A percentile compares a stretch with the other conserved stretches of the same genome.
phyloP scores from a whole-genome alignment of 1,140 invertebrate species.

The Leptestheria dahalacensis region DNA sequence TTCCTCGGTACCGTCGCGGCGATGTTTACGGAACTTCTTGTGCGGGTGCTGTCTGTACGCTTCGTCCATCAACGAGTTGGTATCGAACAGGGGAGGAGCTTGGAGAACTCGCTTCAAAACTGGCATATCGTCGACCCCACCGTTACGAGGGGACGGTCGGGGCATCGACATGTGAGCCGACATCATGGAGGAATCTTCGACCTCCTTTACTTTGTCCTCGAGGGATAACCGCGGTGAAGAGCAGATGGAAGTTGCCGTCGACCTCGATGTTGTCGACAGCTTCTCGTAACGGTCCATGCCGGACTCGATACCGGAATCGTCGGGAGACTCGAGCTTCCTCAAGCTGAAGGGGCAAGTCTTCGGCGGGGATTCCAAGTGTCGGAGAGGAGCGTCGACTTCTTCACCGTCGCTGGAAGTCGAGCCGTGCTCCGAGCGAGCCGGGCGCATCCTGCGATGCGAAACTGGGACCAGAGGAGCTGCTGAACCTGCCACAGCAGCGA shows the following conservation, averaged over 20 bases:
- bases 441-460: conserved; percentile 43
- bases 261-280: conserved; percentile 36
- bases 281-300: conserved; percentile 56
- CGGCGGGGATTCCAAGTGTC: conserved; percentile 1
- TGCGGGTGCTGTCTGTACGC: conserved; percentile 88
- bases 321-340: conserved; percentile 71
- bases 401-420: conserved; percentile 52
- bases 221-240: conserved; percentile 47
- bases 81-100: conserved; percentile 74
- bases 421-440: conserved; percentile 38
- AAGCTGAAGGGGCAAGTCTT: conserved; percentile 23
- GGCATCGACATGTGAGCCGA: conserved; percentile 14
- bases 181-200: conserved; percentile 27
- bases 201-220: conserved; percentile 45
- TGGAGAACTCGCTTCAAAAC: conserved; percentile 79
- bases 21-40: conserved; percentile 66
- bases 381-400: neutral
- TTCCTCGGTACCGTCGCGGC: conserved; percentile 15
- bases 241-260: conserved; percentile 23
- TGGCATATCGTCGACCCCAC: conserved; percentile 69
- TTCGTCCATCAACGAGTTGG: conserved; percentile 79
- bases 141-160: neutral
- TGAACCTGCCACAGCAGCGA: conserved; percentile 18
- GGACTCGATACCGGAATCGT: conserved; percentile 80
- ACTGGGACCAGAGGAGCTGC: conserved; percentile 35